Percentiles rank a stretch among this genome's conserved stretches.
Conservation (phyloP, 2,888 invertebrate genomes). For the Leucozona laternaria region DNA sequence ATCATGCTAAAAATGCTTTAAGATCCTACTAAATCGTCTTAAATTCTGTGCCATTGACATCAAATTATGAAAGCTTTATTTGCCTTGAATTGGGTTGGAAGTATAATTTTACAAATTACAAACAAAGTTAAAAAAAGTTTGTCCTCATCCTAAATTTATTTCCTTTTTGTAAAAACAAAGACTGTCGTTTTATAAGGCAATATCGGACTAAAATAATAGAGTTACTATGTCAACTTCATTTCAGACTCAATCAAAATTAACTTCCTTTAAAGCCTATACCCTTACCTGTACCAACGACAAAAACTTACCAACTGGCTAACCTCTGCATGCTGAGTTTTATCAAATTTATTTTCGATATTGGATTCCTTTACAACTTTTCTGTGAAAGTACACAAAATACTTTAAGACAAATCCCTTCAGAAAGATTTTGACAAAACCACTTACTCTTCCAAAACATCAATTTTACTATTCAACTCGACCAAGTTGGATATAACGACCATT, state of each 20-base stretch:
- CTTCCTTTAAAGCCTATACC: neutral
- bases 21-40: no score
- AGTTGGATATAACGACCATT: conserved; percentile 82
- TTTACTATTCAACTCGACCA: conserved; percentile 83
- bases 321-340: neutral
- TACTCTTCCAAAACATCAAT: conserved; percentile 84
- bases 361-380: conserved; percentile 54
- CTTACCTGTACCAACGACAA: neutral
- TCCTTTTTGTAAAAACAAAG: no score
- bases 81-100: no score
- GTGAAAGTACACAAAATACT: neutral
- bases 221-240: neutral
- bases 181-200: no score
- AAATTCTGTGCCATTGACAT: no score
- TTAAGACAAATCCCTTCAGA: neutral
- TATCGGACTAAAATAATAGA: no score
- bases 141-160: no score
- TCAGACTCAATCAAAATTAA: no score
- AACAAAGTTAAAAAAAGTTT: no score
- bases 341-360: neutral
- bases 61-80: no score
- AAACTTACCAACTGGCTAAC: neutral
- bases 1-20: no score
- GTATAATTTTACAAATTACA: no score
- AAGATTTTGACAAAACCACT: conserved; percentile 9